Percentiles rank a stretch among this genome's conserved stretches.
These are phyloP conservation scores for Notoglanidium macrostoma DNA, from an alignment of 2,797 vertebrate genomes.

Conservation along the genomic window DNA sequence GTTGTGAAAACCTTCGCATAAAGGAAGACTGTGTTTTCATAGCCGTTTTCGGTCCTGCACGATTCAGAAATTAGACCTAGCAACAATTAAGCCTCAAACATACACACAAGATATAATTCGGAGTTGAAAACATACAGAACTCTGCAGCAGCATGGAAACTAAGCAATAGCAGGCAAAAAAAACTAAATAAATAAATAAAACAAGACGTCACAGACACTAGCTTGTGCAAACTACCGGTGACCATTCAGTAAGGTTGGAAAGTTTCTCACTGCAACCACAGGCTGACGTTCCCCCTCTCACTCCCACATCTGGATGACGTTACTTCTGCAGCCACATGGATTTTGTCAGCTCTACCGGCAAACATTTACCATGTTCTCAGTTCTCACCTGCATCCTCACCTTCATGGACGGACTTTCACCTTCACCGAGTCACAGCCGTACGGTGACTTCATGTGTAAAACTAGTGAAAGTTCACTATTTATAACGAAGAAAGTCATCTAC, in stretches of 20 bases:
- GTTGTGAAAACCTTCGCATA: constrained; percentile 58
- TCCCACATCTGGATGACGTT: not conserved
- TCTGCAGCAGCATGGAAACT: not conserved
- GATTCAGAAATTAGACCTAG: constrained; percentile 43
- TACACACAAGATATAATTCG: constrained; percentile 17
- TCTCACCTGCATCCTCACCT: not conserved
- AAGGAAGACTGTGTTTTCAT: constrained; percentile 63
- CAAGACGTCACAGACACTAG: not conserved
- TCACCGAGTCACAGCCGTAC: not conserved
- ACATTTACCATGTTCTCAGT: not conserved
- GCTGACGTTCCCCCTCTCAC: not conserved
- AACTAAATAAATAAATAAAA: not conserved
- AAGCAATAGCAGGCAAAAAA: not conserved
- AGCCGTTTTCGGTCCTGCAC: constrained; percentile 29
- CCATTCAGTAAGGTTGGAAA: not conserved
- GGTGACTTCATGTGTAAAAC: not conserved
- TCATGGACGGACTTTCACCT: constrained; percentile 13
- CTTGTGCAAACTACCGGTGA: not conserved
- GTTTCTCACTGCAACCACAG: not conserved
- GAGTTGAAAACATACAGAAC: not conserved
- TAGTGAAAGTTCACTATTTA: not conserved
- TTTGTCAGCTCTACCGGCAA: not conserved
- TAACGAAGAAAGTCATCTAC: not conserved
- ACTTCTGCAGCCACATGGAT: not conserved
- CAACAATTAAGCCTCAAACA: constrained; percentile 36